phyloP scores from a whole-genome alignment of 2,113 vertebrate genomes.

The Platichthys flesus region DNA sequence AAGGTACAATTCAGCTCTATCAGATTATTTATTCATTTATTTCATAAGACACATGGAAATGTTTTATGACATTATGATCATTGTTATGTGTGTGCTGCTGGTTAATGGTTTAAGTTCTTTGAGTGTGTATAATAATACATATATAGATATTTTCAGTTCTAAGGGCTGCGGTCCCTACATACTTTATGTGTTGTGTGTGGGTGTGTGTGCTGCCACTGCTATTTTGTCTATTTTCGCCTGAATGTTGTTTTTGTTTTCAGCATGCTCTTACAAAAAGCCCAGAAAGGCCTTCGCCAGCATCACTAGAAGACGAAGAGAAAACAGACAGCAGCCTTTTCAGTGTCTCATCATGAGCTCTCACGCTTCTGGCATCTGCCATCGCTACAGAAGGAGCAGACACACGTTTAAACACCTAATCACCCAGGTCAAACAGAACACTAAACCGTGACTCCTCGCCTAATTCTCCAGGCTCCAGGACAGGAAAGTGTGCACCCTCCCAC shows the following conservation, averaged over 20 bases:
- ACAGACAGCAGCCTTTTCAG: slow-evolving; percentile 36
- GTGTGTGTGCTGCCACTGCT: not conserved
- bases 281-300: slow-evolving; percentile 13
- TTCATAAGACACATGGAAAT: not conserved
- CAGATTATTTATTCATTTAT: not conserved
- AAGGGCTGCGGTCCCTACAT: not conserved
- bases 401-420: slow-evolving; percentile 50
- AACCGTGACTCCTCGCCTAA: slow-evolving; percentile 23
- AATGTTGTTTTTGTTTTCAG: slow-evolving; percentile 9
- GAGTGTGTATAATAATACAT: not conserved
- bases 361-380: slow-evolving; percentile 40
- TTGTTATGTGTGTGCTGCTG: not conserved
- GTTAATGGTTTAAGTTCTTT: not conserved
- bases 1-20: not conserved
- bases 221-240: not conserved
- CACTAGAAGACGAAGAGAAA: not conserved
- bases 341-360: slow-evolving; percentile 50
- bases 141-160: too few relatives aligned
- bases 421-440: slow-evolving; percentile 38
- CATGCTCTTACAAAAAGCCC: not conserved
- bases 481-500: not conserved
- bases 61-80: not conserved
- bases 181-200: not conserved
- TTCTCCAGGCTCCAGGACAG: not conserved
- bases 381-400: slow-evolving; percentile 45